phyloP scores from a whole-genome alignment of 23 tunicate genomes.

The Halocynthia aurantium region DNA sequence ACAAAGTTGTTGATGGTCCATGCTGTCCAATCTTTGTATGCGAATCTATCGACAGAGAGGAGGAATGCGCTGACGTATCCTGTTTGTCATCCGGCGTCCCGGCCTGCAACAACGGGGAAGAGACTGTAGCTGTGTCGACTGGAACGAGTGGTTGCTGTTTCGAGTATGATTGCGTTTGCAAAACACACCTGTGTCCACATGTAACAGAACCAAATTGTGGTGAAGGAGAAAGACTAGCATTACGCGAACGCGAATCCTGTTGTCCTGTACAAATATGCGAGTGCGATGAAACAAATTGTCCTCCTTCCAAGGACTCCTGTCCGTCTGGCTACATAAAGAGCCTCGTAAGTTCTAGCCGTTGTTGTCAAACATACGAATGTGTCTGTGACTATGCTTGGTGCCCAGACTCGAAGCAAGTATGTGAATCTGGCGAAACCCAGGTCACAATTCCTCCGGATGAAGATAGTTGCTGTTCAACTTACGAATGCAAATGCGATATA shows the following conservation, averaged over 20 bases:
- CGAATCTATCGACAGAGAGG: constrained; percentile 6
- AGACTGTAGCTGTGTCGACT: neutral
- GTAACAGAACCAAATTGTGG: constrained; percentile 4
- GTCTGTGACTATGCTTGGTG: constrained; percentile 10
- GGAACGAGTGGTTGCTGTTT: constrained; percentile 6
- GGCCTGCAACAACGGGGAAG: constrained; percentile 2
- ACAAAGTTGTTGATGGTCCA: constrained; percentile 11
- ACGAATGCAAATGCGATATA: constrained; percentile 4
- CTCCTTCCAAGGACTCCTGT: neutral
- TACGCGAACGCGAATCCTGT: constrained; percentile 1
- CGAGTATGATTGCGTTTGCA: constrained; percentile 7
- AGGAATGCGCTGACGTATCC: neutral
- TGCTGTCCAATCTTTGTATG: constrained; percentile 5
- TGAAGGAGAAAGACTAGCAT: constrained; percentile 7
- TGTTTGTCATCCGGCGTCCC: constrained; percentile 9
- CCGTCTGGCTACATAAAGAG: neutral
- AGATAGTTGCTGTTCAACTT: constrained; percentile 1
- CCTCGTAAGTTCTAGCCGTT: neutral
- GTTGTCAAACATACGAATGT: constrained; percentile 6
- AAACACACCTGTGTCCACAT: constrained; percentile 6
- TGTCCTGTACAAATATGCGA: constrained; percentile 10
- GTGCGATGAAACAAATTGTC: neutral
- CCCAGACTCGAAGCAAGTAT: neutral
- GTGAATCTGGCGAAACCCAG: neutral
- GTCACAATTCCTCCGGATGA: neutral